phyloP scores from a whole-genome alignment of 2,797 vertebrate genomes.

The Peromyscus attwateri region DNA sequence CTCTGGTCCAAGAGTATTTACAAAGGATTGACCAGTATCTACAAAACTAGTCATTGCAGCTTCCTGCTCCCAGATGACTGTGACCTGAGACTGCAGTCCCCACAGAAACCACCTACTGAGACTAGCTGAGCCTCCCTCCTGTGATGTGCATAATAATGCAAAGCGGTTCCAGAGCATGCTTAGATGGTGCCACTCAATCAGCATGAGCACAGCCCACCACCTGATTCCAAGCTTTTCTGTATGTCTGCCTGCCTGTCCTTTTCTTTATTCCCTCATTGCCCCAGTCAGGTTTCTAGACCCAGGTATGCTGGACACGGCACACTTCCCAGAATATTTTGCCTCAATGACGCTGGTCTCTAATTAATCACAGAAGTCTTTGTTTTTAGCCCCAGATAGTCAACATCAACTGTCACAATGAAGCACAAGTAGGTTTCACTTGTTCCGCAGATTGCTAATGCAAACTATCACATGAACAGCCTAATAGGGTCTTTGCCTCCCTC shows the following conservation, averaged over 20 bases:
- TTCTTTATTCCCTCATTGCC: background rate
- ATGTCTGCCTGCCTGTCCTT: background rate
- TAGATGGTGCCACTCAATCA: too few relatives aligned
- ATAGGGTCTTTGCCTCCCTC: background rate
- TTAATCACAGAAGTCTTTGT: background rate
- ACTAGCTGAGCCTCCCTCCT: background rate
- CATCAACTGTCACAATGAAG: background rate
- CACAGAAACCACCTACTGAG: too few relatives aligned
- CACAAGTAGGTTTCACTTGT: background rate
- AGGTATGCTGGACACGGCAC: background rate
- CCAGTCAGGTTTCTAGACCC: background rate
- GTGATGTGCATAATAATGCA: background rate
- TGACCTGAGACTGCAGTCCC: background rate
- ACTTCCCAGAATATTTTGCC: background rate
- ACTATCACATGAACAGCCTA: background rate
- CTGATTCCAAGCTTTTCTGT: background rate
- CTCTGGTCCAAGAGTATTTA: background rate
- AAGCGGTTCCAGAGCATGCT: too few relatives aligned
- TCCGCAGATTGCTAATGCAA: background rate
- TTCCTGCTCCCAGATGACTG: background rate
- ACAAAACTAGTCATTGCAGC: background rate
- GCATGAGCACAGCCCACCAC: background rate
- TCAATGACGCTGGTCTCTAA: background rate
- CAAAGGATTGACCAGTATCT: too few relatives aligned
- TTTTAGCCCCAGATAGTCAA: background rate